A percentile compares a stretch with the other conserved stretches of the same genome.
These are phyloP conservation scores for Melospiza georgiana DNA, from an alignment of 2,113 vertebrate species.

Conservation along the genomic window DNA sequence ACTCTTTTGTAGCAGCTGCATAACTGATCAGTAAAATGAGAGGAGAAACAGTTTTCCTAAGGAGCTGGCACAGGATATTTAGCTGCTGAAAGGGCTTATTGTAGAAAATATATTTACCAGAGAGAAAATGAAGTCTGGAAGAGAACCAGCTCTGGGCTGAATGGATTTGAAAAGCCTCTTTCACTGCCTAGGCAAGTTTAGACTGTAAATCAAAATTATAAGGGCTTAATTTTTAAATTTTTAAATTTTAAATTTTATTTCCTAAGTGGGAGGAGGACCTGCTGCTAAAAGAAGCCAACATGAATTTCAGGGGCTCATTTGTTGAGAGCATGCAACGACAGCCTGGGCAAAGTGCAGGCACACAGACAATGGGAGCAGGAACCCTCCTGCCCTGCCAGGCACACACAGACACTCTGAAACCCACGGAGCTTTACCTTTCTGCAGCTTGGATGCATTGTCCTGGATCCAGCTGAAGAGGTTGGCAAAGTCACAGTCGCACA, in stretches of 20 bases:
- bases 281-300: neutral
- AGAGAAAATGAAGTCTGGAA: conserved; percentile 23
- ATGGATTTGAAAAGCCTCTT: conserved; percentile 22
- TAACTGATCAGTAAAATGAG: neutral
- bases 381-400: neutral
- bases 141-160: neutral
- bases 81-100: neutral
- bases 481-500: conserved; percentile 95
- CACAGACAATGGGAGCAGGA: neutral
- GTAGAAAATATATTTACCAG: conserved; percentile 12
- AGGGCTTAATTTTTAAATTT: neutral
- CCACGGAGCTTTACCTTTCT: conserved; percentile 81
- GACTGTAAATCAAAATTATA: neutral
- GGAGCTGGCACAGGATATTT: neutral
- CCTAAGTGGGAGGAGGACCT: neutral
- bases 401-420: neutral
- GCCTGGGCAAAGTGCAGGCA: neutral
- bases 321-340: neutral
- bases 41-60: neutral
- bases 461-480: conserved; percentile 92
- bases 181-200: neutral
- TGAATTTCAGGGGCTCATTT: neutral
- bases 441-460: conserved; percentile 91
- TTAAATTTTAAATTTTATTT: neutral
- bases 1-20: conserved; percentile 1